Conservation (phyloP, 2,797 vertebrate species). For the Pempheris klunzingeri region DNA sequence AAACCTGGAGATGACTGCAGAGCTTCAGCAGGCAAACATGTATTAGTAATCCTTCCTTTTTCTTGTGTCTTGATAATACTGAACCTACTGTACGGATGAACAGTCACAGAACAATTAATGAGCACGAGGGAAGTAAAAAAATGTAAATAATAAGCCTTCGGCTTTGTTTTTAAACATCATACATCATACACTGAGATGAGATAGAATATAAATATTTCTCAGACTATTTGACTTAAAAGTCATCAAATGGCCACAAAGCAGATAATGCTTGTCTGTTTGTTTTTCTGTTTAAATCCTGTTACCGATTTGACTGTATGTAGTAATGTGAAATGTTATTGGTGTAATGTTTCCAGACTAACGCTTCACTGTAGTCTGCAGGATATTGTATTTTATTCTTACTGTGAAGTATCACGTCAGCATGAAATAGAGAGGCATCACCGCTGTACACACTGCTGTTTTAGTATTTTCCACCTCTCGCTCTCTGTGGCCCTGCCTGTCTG, state of each 20-base stretch:
- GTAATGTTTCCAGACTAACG: background rate
- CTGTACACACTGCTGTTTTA: conserved; percentile 24
- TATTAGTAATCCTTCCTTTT: too few relatives aligned
- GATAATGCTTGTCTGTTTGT: background rate
- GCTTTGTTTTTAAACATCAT: background rate
- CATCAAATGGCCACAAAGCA: conserved; percentile 8
- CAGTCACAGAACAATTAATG: too few relatives aligned
- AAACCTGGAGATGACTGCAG: background rate
- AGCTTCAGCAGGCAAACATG: background rate
- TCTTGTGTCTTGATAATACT: too few relatives aligned
- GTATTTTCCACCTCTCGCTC: conserved; percentile 38
- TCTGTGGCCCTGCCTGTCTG: conserved; percentile 40
- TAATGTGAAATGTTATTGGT: background rate
- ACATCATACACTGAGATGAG: background rate
- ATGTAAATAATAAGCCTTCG: too few relatives aligned
- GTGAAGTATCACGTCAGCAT: conserved; percentile 11
- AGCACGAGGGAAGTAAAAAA: too few relatives aligned
- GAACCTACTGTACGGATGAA: too few relatives aligned
- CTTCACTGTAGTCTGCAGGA: background rate
- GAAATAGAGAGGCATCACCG: conserved; percentile 13
- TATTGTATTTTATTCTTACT: conserved; percentile 15
- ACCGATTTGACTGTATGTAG: background rate
- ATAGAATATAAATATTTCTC: conserved; percentile 7
- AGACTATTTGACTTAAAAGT: conserved; percentile 1
- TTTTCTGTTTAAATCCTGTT: background rate